These are phyloP conservation scores for Euthynnus affinis DNA, from an alignment of 2,797 vertebrate genomes.

Conservation along the genomic window DNA sequence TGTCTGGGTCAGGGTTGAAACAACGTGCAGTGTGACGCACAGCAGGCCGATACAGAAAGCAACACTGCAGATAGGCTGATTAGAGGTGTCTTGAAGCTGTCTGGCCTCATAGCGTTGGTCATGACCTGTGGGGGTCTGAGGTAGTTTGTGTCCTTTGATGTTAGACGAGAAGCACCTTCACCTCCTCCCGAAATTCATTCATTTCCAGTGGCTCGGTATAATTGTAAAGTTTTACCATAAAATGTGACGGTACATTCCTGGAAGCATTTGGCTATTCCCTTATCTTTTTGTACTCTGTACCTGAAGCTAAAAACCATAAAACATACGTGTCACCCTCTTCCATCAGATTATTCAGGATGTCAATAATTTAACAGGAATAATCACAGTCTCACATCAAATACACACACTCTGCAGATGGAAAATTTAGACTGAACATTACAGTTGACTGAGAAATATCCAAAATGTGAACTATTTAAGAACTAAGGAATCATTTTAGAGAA, in stretches of 20 bases:
- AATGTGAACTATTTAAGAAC: not conserved
- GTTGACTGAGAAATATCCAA: not conserved
- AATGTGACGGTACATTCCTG: constrained; percentile 1
- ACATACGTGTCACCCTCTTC: not conserved
- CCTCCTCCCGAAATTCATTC: constrained; percentile 42
- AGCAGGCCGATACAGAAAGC: constrained; percentile 63
- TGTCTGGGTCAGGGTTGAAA: constrained; percentile 71
- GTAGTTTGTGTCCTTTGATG: constrained; percentile 62
- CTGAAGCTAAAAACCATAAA: constrained; percentile 45
- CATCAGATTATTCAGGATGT: constrained; percentile 26
- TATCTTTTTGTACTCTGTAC: constrained; percentile 41
- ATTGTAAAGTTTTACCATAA: not conserved
- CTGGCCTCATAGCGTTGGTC: constrained; percentile 50
- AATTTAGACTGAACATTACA: not conserved
- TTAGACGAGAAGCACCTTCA: constrained; percentile 47
- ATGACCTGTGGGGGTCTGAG: constrained; percentile 47
- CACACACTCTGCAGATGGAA: not conserved
- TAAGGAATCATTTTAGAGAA: not conserved
- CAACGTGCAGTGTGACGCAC: constrained; percentile 75
- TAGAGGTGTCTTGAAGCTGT: constrained; percentile 54
- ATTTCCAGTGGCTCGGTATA: not conserved
- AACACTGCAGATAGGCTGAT: constrained; percentile 60
- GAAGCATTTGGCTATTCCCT: not conserved
- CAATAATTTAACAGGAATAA: constrained; percentile 19
- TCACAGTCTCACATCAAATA: constrained; percentile 3